These are phyloP conservation scores for Passer montanus DNA, from an alignment of 2,113 vertebrate genomes.

Conservation along the genomic window DNA sequence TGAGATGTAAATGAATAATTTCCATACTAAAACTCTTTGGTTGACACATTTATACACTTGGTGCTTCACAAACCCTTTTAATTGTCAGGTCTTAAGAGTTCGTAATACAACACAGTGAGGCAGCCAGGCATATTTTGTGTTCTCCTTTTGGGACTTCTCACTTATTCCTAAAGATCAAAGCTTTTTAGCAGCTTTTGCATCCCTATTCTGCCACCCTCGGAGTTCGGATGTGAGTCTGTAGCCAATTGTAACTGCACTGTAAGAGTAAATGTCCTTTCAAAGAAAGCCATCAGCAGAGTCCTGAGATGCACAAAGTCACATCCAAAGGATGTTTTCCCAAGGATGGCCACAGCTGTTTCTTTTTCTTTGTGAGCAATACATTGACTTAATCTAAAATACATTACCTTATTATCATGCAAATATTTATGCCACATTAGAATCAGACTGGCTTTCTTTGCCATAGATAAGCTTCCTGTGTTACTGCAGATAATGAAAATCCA, in stretches of 20 bases:
- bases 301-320: neutral
- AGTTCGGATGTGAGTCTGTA: neutral
- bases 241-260: neutral
- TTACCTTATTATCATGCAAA: conserved; percentile 52
- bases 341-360: neutral
- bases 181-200: neutral
- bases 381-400: conserved; percentile 32
- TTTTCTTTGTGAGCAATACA: neutral
- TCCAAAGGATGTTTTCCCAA: neutral
- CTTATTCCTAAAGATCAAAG: neutral
- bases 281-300: neutral
- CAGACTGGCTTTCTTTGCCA: conserved; percentile 17
- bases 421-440: conserved; percentile 40
- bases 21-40: neutral
- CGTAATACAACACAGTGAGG: neutral
- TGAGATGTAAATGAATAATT: neutral
- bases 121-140: neutral
- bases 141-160: neutral
- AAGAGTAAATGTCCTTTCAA: neutral
- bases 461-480: conserved; percentile 50
- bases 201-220: neutral
- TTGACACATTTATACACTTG: neutral
- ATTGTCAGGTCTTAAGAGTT: neutral
- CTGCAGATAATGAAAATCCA: conserved; percentile 33
- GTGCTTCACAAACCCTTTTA: neutral